Base-by-base conservation (phyloP, 2,113 vertebrate genomes). In the Accipiter virgatus region DNA sequence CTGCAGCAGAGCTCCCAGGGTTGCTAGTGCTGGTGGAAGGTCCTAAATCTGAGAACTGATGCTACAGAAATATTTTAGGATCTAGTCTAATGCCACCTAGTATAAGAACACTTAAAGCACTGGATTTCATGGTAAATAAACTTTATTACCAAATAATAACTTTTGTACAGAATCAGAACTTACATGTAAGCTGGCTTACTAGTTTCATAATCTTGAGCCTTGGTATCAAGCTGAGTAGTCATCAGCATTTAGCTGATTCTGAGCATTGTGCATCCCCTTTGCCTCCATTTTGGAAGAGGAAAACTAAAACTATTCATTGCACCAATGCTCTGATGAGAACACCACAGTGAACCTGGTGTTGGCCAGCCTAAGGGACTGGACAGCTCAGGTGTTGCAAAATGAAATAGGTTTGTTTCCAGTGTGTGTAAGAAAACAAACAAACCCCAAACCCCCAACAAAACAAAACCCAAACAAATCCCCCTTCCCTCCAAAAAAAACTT, bases 281-380 rank as follows among this genome's bases (percentile, higher is more conserved):
- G 2, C 25, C 9, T 90, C 13, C 6, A 4, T 21, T 77, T 36
- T 45, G 34, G 50, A 67, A 79, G 52, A 65, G 26, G 9, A 83
- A 62, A 58, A 36, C 13, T 11, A 26, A 53, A 71, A 88, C 4
- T 20, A 3, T 34, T 45, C 0, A 4, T 40, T 13, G 6, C 29
- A 50, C 4, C 9, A 42, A 3, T 4, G 7, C n/a, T 86, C 80
- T 0, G 0, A 4, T 27, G 10, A 61, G 62, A 53, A 10, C 8
- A 70, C 26, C 11, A 34, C 50, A 45, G n/a, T 34, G 67, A 27
- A 72, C 26, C 26, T 52, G n/a, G 11, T 47, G 7, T 16, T 72
- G 47, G 16, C 36, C 26, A 74, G 27, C 26, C 15, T 31, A 26
- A 74, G 22, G 52, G 42, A 3, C 4, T 53, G 26, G 19, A 16